A percentile compares a stretch with the other conserved stretches of the same genome.
These are phyloP conservation scores for Leptopilina myrica DNA, from an alignment of 2,888 invertebrate species.

Conservation along the genomic window DNA sequence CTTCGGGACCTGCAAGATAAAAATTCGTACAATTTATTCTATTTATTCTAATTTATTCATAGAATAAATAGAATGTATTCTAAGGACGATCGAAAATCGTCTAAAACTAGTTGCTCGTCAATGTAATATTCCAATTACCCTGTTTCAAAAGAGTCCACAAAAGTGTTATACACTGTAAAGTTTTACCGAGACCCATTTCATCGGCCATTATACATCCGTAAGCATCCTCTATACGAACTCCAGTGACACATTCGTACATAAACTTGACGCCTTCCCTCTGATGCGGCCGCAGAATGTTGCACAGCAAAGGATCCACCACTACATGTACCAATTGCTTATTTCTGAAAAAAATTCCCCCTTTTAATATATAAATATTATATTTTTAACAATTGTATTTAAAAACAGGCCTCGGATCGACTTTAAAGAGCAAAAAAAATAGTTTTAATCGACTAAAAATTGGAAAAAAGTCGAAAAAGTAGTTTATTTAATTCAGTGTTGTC, in stretches of 20 bases:
- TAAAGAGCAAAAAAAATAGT: too few species aligned
- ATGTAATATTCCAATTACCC: constrained; percentile 62
- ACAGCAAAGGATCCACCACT: constrained; percentile 96
- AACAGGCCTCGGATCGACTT: too few species aligned
- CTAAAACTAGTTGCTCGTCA: too few species aligned
- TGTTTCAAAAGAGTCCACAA: constrained; percentile 96
- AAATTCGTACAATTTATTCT: not conserved
- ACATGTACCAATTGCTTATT: constrained; percentile 90
- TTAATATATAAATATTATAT: too few species aligned
- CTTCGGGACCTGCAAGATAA: constrained; percentile 85
- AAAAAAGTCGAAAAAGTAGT: too few species aligned
- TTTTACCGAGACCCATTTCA: constrained; percentile 99
- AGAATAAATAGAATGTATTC: too few species aligned
- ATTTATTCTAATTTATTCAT: too few species aligned
- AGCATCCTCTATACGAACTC: constrained; percentile 89
- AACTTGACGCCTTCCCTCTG: constrained; percentile 99
- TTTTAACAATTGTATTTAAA: too few species aligned
- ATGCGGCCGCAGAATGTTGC: constrained; percentile 95
- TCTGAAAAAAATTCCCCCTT: constrained; percentile 70
- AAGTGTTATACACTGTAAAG: constrained; percentile 96
- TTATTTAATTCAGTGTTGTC: too few species aligned
- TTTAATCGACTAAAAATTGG: too few species aligned
- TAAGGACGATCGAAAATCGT: too few species aligned
- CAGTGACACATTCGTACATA: constrained; percentile 99
- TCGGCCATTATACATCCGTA: constrained; percentile 99